Evolutionary conservation across 2,888 invertebrate species (phyloP).

Genomic region (Miltochrista miniata): DNA sequence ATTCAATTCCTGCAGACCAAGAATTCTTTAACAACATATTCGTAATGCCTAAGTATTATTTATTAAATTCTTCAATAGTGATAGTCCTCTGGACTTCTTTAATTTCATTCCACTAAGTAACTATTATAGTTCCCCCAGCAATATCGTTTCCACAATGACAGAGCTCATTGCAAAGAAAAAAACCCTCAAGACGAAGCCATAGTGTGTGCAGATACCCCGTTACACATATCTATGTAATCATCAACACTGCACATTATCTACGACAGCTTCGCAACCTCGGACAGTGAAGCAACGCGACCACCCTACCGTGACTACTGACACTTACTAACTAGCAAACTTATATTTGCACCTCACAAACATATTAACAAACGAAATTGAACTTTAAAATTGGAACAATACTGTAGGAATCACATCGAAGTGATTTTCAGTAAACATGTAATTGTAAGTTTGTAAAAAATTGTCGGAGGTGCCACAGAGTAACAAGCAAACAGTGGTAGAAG

Average conservation of each 20-base stretch:
- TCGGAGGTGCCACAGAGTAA: constrained; percentile 34
- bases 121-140: too few relatives aligned
- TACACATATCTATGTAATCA: constrained; percentile 70
- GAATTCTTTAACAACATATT: too few relatives aligned
- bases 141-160: constrained; percentile 4
- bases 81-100: too few relatives aligned
- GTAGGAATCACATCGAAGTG: constrained; percentile 16
- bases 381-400: constrained; percentile 16
- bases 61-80: too few relatives aligned
- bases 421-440: constrained; percentile 15
- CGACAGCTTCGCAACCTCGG: constrained; percentile 74
- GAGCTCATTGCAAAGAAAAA: constrained; percentile 26
- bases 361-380: constrained; percentile 9
- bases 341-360: constrained; percentile 25
- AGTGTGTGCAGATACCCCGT: constrained; percentile 68
- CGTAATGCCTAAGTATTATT: too few relatives aligned
- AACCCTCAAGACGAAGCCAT: constrained; percentile 29
- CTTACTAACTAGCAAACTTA: constrained; percentile 49
- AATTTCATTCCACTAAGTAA: too few relatives aligned
- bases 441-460: constrained; percentile 9
- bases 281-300: constrained; percentile 64
- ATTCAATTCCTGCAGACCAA: too few relatives aligned
- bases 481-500: constrained; percentile 29
- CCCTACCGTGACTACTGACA: constrained; percentile 73
- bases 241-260: constrained; percentile 58